A percentile compares a stretch with the other conserved stretches of the same genome.
These are phyloP conservation scores for Myiothlypis chrysogaster DNA, from an alignment of 2,797 vertebrate genomes.

Conservation along the genomic window DNA sequence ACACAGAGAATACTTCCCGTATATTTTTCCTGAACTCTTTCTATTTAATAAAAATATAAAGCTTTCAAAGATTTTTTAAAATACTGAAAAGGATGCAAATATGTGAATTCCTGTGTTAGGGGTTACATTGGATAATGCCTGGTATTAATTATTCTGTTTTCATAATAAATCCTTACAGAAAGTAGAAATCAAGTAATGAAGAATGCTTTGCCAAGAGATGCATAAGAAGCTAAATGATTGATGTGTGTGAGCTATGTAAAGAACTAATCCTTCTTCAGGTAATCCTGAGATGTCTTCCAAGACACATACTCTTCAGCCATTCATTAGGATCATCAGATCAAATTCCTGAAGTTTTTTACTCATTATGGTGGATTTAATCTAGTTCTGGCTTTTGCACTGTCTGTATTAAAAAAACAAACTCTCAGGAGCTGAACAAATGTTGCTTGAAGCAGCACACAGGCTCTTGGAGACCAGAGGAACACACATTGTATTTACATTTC, in stretches of 20 bases:
- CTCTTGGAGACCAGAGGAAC: not conserved
- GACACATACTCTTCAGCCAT: not conserved
- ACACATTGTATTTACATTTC: not conserved
- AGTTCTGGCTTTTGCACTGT: not conserved
- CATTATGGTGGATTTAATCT: constrained; percentile 21
- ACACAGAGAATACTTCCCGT: not conserved
- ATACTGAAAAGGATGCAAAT: not conserved
- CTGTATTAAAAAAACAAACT: not conserved
- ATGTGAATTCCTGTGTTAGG: not conserved
- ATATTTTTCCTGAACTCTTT: not conserved
- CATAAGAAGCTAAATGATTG: not conserved
- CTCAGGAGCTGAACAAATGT: not conserved
- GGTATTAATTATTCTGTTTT: not conserved
- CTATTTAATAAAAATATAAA: not conserved
- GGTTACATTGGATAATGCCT: not conserved
- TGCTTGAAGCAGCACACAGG: not conserved
- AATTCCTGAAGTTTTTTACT: constrained; percentile 27
- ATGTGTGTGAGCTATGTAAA: not conserved
- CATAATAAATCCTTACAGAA: not conserved
- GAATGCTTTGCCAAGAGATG: not conserved
- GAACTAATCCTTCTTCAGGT: constrained; percentile 40
- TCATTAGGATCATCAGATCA: constrained; percentile 24
- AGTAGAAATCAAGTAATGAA: not conserved
- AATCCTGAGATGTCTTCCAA: constrained; percentile 33
- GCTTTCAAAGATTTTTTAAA: not conserved